phyloP scores from a whole-genome alignment of 2,797 vertebrate species.

The Alca torda region DNA sequence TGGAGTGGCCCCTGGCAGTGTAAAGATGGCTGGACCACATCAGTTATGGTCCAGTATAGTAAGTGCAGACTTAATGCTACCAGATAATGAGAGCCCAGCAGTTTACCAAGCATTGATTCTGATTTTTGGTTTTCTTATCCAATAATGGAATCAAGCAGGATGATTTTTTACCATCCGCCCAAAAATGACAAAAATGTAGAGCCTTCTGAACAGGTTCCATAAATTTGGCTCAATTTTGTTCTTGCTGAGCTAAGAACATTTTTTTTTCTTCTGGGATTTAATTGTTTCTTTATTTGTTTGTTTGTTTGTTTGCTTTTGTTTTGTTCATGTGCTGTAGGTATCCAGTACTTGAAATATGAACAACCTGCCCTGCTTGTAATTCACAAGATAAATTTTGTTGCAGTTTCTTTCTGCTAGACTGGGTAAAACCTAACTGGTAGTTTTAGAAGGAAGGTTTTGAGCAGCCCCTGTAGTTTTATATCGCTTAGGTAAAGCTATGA shows the following conservation, averaged over 20 bases:
- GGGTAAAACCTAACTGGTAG: fast-evolving
- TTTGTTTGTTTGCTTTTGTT: background rate
- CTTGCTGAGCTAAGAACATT: background rate
- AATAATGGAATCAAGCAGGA: background rate
- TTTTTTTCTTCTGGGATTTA: background rate
- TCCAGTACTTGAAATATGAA: background rate
- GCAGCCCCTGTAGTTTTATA: background rate
- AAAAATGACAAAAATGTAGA: background rate
- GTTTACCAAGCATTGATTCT: background rate
- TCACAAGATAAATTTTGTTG: background rate
- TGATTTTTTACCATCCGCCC: background rate
- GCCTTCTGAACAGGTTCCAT: background rate
- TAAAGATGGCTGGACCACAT: background rate
- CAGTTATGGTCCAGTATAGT: background rate
- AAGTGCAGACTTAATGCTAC: background rate
- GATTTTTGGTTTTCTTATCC: background rate
- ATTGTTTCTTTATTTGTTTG: background rate
- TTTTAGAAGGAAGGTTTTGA: background rate
- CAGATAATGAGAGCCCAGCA: background rate
- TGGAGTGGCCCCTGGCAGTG: background rate
- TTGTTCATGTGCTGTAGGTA: background rate
- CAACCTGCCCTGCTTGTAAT: background rate
- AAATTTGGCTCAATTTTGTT: background rate
- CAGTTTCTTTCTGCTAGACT: background rate
- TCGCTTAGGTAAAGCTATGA: background rate